A percentile compares a stretch with the other conserved stretches of the same genome.
Evolutionary conservation across 2,888 invertebrate species (phyloP).

Genomic region (Drosophila anomalata): DNA sequence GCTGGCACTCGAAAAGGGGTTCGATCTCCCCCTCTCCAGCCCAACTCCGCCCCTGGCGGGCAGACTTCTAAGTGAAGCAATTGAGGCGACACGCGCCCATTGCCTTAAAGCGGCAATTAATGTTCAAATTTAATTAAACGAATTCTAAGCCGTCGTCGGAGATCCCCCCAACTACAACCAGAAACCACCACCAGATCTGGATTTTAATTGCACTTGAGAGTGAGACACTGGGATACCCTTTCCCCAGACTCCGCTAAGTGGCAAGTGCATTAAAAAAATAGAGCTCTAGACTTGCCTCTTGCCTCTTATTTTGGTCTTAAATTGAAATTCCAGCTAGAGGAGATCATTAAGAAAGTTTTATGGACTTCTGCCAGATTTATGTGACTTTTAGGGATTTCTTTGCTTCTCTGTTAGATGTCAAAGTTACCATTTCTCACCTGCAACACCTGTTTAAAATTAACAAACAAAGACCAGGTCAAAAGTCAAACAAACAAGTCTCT

Average conservation of each 20-base stretch:
- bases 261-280: constrained; percentile 70
- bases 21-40: constrained; percentile 3
- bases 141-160: constrained; percentile 48
- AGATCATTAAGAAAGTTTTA: constrained; percentile 68
- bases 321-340: constrained; percentile 38
- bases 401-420: neutral
- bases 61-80: constrained; percentile 36
- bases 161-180: neutral
- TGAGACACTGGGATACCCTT: neutral
- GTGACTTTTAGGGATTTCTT: constrained; percentile 21
- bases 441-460: constrained; percentile 62
- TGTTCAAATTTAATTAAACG: constrained; percentile 77
- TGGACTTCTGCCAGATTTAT: constrained; percentile 70
- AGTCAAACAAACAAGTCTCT: constrained; percentile 4
- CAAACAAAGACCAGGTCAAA: constrained; percentile 35
- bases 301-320: neutral
- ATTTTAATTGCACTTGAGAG: constrained; percentile 24
- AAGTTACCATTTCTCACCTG: constrained; percentile 45
- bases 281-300: constrained; percentile 8
- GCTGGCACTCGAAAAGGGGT: constrained; percentile 72
- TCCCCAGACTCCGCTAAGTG: constrained; percentile 57
- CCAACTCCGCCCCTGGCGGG: neutral
- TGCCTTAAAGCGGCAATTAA: constrained; percentile 71
- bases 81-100: constrained; percentile 73
- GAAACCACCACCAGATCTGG: constrained; percentile 13